Evolutionary conservation across 2,888 invertebrate genomes (phyloP), one percentile per base, ranked within the genome.

Genomic region (Gymnocheta viridis): DNA sequence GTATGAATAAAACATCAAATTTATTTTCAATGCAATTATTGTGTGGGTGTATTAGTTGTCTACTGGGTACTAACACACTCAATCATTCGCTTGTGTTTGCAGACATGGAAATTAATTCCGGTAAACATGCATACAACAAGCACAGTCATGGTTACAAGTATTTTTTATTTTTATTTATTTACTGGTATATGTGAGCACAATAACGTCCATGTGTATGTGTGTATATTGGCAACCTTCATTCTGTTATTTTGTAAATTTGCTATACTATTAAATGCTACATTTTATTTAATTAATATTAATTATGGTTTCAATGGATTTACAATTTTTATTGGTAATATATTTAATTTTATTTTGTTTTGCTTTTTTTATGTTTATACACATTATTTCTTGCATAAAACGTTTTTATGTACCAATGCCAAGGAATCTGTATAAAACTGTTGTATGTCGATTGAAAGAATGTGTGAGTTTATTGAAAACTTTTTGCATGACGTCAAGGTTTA

Each of bases 271-370:
- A 82, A 74, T 69, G 47, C 69, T 69, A 78, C 38, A 78, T 79
- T 76, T 78, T 73, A 67, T 82, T 78, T 82, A 82, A 79, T 79
- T 82, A 74, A 78, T 74, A 78, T 79, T 79, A 78, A 82, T 82
- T 82, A 74, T 74, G 27, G 82, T 69, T 72, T 29, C 73, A 56
- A 56, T 79, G 73, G 62, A 69, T 72, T 66, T 66, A n/a, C n/a
- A 60, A 58, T 60, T 73, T 41, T 78, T 7, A 41, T 70, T 44
- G 47, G 10, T 32, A 24, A 7, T 66, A 35, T 10, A 41, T 67
- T 24, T 64, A 2, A 56, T 70, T 19, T 19, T 38, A 17, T 47
- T 22, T 47, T 64, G 19, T 47, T 64, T 44, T 29, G n/a, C n/a
- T n/a, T n/a, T n/a, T n/a, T n/a, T n/a, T n/a, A n/a, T n/a, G n/a